Conservation (phyloP, 2,888 invertebrate species). For the Lissocephala sabroskyi region DNA sequence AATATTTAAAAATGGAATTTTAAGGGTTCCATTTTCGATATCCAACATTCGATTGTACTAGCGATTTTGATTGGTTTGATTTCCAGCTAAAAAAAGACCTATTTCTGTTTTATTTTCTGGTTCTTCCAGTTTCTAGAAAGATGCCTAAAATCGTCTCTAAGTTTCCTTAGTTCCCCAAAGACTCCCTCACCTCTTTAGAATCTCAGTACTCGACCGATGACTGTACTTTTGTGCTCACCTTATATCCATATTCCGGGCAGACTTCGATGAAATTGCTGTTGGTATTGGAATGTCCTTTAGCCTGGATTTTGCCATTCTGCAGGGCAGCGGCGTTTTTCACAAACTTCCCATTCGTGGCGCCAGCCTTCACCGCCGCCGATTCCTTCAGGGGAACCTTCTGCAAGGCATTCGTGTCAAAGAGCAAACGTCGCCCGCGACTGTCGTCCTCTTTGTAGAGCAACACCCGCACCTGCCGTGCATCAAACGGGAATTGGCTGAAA, state of each 20-base stretch:
- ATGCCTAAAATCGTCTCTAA: no score
- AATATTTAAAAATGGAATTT: no score
- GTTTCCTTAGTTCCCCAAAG: no score
- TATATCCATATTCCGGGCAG: constrained; percentile 77
- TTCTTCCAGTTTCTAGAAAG: no score
- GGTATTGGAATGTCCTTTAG: constrained; percentile 60
- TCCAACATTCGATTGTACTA: no score
- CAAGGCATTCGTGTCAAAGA: constrained; percentile 86
- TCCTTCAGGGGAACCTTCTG: constrained; percentile 75
- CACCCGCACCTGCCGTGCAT: constrained; percentile 82
- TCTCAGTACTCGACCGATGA: no score
- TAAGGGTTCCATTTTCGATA: no score
- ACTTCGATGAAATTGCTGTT: constrained; percentile 75
- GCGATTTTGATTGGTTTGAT: no score
- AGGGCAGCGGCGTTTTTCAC: constrained; percentile 35
- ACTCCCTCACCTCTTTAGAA: no score
- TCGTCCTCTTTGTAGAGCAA: constrained; percentile 91
- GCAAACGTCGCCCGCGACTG: constrained; percentile 82
- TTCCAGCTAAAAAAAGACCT: no score
- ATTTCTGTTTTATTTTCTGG: no score
- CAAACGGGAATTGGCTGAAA: constrained; percentile 76
- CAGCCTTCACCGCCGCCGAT: constrained; percentile 1
- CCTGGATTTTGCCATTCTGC: constrained; percentile 46
- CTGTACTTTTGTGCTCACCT: constrained; percentile 73
- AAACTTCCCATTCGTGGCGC: constrained; percentile 35